A percentile compares a stretch with the other conserved stretches of the same genome.
Conservation (phyloP, 92 coral and sea anemone species). For the Desmophyllum pertusum region DNA sequence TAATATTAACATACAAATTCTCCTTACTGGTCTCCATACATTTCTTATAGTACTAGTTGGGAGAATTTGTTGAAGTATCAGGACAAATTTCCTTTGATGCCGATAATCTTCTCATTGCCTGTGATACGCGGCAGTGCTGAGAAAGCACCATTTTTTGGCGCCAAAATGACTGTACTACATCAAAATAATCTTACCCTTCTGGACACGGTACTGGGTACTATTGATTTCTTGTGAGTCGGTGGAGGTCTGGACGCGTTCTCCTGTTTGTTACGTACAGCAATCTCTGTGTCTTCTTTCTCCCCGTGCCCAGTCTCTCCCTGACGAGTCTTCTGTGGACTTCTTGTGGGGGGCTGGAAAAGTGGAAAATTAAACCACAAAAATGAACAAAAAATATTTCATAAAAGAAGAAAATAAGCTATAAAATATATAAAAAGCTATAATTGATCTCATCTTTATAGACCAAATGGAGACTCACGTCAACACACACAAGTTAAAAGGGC, state of each 20-base stretch:
- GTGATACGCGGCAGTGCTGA: too few species aligned
- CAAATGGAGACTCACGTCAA: too few species aligned
- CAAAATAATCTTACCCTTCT: conserved; percentile 63
- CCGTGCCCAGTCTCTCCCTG: conserved; percentile 41
- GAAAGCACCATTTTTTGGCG: too few species aligned
- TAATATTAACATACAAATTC: too few species aligned
- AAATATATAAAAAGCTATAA: neutral
- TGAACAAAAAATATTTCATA: neutral
- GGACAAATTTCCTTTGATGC: too few species aligned
- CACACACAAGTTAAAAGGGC: too few species aligned
- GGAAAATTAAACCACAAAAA: neutral
- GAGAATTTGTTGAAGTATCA: too few species aligned
- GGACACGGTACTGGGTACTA: conserved; percentile 63
- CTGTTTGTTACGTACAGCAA: conserved; percentile 67
- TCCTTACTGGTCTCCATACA: too few species aligned
- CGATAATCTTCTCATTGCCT: too few species aligned
- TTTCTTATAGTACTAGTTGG: too few species aligned
- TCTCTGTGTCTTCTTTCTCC: conserved; percentile 59
- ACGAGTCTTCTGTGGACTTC: conserved; percentile 23
- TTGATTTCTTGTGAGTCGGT: conserved; percentile 50
- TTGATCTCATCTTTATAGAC: too few species aligned
- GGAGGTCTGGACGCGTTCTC: conserved; percentile 60
- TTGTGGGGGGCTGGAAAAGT: conserved; percentile 23
- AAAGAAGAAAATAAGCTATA: neutral
- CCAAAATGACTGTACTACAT: too few species aligned